A percentile compares a stretch with the other conserved stretches of the same genome.
Evolutionary conservation across 2,113 vertebrate genomes (phyloP).

Genomic region (human): GRCh38 chr11:15891001-15891500

Average conservation of each 20-base stretch:
- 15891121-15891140: not conserved
- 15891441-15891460: not conserved
- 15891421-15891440: not conserved
- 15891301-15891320: not conserved
- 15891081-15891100: not conserved
- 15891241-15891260: not conserved
- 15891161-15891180: not conserved
- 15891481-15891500: not conserved
- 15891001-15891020: rapidly evolving
- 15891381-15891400: not conserved
- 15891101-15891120: not conserved
- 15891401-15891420: not conserved
- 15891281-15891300: not conserved
- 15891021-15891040: not conserved
- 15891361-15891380: not conserved
- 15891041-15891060: not conserved
- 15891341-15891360: not conserved
- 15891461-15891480: not conserved
- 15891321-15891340: not conserved
- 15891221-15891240: not conserved
- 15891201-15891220: not conserved
- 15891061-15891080: not conserved
- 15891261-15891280: not conserved
- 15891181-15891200: rapidly evolving
- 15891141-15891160: not conserved